phyloP scores from a whole-genome alignment of 2,797 vertebrate genomes.

The Momotus momota region DNA sequence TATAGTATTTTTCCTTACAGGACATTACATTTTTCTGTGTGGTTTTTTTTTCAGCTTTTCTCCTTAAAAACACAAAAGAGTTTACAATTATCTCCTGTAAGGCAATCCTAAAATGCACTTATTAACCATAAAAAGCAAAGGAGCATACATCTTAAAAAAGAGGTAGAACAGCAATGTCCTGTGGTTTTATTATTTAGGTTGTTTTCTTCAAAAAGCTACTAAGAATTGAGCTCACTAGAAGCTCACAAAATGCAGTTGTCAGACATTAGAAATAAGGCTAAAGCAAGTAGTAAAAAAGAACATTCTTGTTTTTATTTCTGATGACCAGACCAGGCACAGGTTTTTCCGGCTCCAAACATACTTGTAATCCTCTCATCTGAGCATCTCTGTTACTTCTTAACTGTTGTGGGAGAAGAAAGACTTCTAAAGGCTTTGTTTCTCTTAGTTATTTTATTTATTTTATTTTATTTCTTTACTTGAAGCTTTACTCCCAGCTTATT shows the following conservation, averaged over 20 bases:
- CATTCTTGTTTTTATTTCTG: not conserved
- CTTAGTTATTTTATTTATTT: no score
- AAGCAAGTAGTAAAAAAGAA: not conserved
- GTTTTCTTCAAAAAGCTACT: not conserved
- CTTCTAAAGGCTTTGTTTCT: not conserved
- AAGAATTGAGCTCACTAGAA: no score
- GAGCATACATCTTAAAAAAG: not conserved
- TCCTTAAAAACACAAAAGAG: not conserved
- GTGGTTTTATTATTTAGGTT: not conserved
- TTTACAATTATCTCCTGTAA: not conserved
- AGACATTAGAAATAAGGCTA: not conserved
- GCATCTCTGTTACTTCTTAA: not conserved
- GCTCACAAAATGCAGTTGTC: not conserved
- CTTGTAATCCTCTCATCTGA: not conserved
- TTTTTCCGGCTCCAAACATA: not conserved
- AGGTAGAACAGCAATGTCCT: not conserved
- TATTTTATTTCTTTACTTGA: no score
- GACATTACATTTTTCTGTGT: not conserved
- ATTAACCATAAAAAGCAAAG: not conserved
- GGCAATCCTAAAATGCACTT: not conserved
- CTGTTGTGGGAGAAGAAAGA: not conserved
- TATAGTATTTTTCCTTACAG: not conserved
- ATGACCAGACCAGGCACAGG: not conserved
- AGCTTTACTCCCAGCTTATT: not conserved
- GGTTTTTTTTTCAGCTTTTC: not conserved